Conservation (phyloP, 2,888 invertebrate genomes). For the Thysanoteuthis rhombus region DNA sequence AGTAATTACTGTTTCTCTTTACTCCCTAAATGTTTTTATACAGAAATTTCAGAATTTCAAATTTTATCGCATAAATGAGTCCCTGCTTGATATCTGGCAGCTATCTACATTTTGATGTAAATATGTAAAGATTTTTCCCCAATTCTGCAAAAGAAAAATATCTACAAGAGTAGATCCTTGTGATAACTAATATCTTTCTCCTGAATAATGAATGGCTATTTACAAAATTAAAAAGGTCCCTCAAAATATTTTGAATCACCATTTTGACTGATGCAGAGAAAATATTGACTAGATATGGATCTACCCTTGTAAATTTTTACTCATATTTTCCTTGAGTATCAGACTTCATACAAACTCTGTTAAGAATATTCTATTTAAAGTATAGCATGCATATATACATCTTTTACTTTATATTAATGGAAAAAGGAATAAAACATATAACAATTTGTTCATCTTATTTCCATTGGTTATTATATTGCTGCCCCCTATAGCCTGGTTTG, state of each 20-base stretch:
- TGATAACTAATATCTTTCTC: neutral
- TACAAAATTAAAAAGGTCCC: neutral
- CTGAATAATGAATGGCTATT: neutral
- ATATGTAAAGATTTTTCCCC: neutral
- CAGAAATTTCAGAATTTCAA: neutral
- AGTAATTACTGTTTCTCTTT: neutral
- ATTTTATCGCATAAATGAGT: neutral
- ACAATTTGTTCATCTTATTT: constrained; percentile 33
- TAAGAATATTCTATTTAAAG: neutral
- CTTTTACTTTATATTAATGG: neutral
- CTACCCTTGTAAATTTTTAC: neutral
- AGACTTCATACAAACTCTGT: neutral
- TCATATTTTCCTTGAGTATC: neutral
- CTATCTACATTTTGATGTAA: neutral
- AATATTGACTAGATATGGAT: neutral
- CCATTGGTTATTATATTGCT: neutral
- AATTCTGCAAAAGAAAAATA: neutral
- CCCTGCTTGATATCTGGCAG: neutral
- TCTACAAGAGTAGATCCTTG: neutral
- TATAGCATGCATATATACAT: too few species aligned
- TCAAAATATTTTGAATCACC: neutral
- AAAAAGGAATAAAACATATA: neutral
- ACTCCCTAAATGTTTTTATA: neutral
- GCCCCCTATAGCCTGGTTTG: neutral
- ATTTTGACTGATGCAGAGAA: neutral